Base-by-base conservation (phyloP, 2,113 vertebrate species). In the Dendropsophus ebraccatus region DNA sequence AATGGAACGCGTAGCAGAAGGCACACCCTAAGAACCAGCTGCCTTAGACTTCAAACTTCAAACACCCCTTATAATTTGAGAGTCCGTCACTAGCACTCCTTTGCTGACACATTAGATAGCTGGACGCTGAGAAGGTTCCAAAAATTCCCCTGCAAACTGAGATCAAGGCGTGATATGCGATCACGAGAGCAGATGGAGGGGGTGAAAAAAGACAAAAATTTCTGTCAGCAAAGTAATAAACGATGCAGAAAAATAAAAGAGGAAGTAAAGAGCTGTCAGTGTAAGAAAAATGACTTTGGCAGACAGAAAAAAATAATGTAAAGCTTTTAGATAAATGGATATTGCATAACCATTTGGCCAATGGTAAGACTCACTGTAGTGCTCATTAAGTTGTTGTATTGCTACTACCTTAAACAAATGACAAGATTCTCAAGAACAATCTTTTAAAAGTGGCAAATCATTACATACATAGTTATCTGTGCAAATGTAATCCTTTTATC, bases 321-420 rank as follows among this genome's bases (percentile, higher is more conserved):
- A 87, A 82, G 79, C 85, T 74, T 74, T 87, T 82, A 87, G 47
- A 82, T 77, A 85, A 60, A 74, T 62, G 79, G 78, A 87, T 72
- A 81, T 60, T 81, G 54, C 74, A 67, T 84, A 86, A 47, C 49
- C 65, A 65, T 52, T 72, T 72, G 62, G 65, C 76, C 65, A 81
- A 80, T 72, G 56, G 74, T 37, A 54, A 81, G 76, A 60, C 52
- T 86, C 45, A 77, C n/a, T 74, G 49, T 47, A 49, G 65, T 19
- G 67, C 49, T 85, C 47, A 70, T 50, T 85, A 70, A 37, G 54
- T 28, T 79, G 74, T 58, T 67, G 73, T 62, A 28, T 69, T 85
- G 84, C 62, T 78, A 35, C 45, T 69, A 45, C 45, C 41, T 65
- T 67, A 75, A 76, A 85, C 30, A 83, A 83, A 70, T 70, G 49